phyloP scores from a whole-genome alignment of 2,797 vertebrate genomes.

The Poecilia wingei region DNA sequence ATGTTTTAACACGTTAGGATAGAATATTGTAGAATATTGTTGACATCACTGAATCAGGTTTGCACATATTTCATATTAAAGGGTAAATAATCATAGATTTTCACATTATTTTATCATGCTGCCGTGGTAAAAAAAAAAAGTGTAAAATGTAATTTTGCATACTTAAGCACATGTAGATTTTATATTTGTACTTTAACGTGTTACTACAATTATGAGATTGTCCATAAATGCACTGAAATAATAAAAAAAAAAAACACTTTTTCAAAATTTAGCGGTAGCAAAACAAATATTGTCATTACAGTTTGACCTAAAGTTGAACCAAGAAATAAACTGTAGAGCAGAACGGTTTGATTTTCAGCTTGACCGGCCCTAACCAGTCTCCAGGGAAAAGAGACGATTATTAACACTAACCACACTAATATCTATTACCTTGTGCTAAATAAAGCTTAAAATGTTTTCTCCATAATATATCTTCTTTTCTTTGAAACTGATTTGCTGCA shows the following conservation, averaged over 20 bases:
- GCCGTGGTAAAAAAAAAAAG: background rate
- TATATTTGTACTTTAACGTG: no score
- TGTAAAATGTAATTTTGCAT: background rate
- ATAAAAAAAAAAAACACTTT: background rate
- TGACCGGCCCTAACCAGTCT: background rate
- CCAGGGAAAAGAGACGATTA: background rate
- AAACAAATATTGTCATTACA: background rate
- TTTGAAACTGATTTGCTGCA: background rate
- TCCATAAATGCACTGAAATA: background rate
- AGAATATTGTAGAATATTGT: background rate
- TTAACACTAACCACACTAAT: background rate
- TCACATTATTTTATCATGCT: background rate
- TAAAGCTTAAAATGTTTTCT: background rate
- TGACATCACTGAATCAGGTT: background rate
- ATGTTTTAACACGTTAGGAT: background rate
- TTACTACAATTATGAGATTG: background rate
- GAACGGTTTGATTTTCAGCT: background rate
- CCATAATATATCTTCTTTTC: background rate
- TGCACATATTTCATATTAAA: background rate
- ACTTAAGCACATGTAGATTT: background rate
- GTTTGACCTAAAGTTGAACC: background rate
- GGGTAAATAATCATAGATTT: background rate
- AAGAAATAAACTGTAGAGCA: background rate
- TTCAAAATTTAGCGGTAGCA: background rate
- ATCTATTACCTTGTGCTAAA: background rate